Percentiles rank a stretch among this genome's conserved stretches.
phyloP scores from a whole-genome alignment of 1,140 invertebrate genomes.

The Apis cerana region DNA sequence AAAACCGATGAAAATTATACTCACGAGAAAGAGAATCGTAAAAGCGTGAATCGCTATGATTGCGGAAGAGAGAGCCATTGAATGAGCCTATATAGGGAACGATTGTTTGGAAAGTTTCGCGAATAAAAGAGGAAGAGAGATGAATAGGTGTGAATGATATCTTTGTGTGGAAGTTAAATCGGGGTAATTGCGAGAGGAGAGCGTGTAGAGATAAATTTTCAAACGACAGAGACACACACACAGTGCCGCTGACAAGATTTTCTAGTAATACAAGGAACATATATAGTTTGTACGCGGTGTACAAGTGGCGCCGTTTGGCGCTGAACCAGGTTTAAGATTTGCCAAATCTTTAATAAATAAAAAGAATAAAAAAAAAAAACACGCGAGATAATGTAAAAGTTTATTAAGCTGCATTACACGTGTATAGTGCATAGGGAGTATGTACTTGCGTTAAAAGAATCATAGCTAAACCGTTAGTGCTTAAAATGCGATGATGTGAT shows the following conservation, averaged over 20 bases:
- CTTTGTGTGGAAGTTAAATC: neutral
- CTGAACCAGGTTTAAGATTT: constrained; percentile 66
- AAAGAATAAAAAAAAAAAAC: constrained; percentile 17
- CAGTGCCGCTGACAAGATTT: constrained; percentile 30
- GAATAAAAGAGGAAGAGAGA: no score
- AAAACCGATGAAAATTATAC: neutral
- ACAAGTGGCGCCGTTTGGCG: constrained; percentile 41
- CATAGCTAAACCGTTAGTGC: constrained; percentile 72
- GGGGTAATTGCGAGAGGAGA: constrained; percentile 13
- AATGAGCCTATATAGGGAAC: neutral
- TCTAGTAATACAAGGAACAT: constrained; percentile 54
- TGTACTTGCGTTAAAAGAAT: constrained; percentile 60
- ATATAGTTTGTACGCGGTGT: constrained; percentile 58
- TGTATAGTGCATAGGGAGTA: constrained; percentile 65
- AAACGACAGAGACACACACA: constrained; percentile 34
- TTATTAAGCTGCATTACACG: constrained; percentile 65
- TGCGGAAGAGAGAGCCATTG: neutral
- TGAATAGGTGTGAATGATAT: neutral
- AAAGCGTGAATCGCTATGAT: constrained; percentile 1
- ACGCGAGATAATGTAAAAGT: constrained; percentile 60
- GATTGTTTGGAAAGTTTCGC: constrained; percentile 10
- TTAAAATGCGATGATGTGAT: constrained; percentile 67
- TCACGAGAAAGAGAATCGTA: neutral
- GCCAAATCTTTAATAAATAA: constrained; percentile 71
- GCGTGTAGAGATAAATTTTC: constrained; percentile 46